Percentiles rank a stretch among this genome's conserved stretches.
Evolutionary conservation across 2,888 invertebrate genomes (phyloP).

Genomic region (Pachycephus smyrnensis): DNA sequence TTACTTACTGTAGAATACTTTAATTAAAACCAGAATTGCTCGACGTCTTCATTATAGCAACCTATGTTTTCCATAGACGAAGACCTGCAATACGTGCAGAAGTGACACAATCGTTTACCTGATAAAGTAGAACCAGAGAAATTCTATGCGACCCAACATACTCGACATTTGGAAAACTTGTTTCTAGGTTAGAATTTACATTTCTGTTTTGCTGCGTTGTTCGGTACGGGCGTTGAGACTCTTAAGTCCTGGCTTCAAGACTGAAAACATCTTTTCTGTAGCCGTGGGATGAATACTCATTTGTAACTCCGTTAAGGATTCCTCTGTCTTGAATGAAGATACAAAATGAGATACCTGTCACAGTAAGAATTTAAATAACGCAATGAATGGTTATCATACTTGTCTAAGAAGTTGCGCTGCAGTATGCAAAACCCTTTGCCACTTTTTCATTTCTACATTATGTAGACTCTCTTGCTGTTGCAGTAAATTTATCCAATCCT

Average conservation of each 20-base stretch:
- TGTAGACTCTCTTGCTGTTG: conserved; percentile 86
- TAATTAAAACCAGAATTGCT: not conserved
- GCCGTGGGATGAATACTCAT: conserved; percentile 72
- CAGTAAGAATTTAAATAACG: not conserved
- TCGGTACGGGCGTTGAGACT: conserved; percentile 50
- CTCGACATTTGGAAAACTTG: not conserved
- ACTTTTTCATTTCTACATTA: conserved; percentile 83
- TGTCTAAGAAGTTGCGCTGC: conserved; percentile 80
- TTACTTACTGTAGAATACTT: not conserved
- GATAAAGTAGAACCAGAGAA: not conserved
- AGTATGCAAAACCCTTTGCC: conserved; percentile 81
- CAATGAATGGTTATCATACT: conserved; percentile 66
- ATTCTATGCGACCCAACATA: not conserved
- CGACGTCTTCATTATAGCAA: not conserved
- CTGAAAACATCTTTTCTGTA: conserved; percentile 70
- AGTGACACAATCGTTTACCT: not conserved
- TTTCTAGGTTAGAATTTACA: conserved; percentile 28
- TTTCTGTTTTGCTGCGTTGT: conserved; percentile 39
- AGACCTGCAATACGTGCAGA: not conserved
- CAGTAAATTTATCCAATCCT: conserved; percentile 85
- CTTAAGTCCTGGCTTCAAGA: conserved; percentile 63
- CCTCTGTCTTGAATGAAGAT: conserved; percentile 77
- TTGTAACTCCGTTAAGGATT: conserved; percentile 80
- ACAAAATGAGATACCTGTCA: conserved; percentile 14
- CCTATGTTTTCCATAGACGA: conserved; percentile 2